phyloP scores from a whole-genome alignment of 2,797 vertebrate species.

The Gobio occitaniae region DNA sequence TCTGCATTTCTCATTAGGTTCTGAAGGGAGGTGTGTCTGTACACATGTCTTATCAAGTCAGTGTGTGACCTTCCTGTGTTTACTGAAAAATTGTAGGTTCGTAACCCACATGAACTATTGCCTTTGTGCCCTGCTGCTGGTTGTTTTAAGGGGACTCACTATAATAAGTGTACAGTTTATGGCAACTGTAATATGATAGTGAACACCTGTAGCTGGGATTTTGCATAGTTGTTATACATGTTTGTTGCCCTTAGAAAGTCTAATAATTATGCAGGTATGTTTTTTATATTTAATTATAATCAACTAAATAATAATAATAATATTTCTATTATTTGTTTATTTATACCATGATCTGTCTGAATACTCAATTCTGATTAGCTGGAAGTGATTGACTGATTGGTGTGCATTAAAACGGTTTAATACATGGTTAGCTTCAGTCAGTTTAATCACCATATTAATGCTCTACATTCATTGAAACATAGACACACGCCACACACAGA shows the following conservation, averaged over 20 bases:
- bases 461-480: background rate
- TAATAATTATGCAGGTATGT: background rate
- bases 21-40: slow-evolving; percentile 30
- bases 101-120: background rate
- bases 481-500: too few species aligned
- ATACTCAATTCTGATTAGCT: too few species aligned
- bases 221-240: background rate
- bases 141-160: background rate
- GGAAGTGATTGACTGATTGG: too few species aligned
- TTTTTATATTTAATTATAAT: too few species aligned
- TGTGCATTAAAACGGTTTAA: too few species aligned
- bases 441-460: too few species aligned
- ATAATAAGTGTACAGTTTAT: background rate
- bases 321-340: too few species aligned
- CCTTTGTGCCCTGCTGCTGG: background rate
- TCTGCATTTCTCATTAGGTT: slow-evolving; percentile 60
- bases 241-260: background rate
- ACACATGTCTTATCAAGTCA: slow-evolving; percentile 48
- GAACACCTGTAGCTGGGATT: background rate
- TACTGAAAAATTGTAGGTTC: background rate
- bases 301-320: too few species aligned
- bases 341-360: too few species aligned
- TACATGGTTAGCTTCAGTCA: too few species aligned
- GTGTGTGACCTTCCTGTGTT: slow-evolving; percentile 1
- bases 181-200: background rate